Evolutionary conservation across 2,888 invertebrate species (phyloP), one percentile per base, ranked within the genome.

Genomic region (Sceliomorpha sp.): DNA sequence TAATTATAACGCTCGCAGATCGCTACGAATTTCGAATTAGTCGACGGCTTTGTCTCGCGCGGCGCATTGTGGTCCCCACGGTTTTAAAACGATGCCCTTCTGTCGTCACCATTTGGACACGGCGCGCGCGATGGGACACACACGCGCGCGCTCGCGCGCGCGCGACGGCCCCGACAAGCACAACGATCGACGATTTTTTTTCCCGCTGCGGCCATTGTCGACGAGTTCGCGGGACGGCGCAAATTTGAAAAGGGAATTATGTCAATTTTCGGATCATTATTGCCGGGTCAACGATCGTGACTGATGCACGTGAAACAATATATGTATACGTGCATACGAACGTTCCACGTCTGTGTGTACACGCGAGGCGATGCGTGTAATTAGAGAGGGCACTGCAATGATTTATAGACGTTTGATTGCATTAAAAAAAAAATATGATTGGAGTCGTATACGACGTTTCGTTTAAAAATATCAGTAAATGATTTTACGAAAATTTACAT

Each of bases 1-100:
- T 64, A 64, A 58, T 80, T 79, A 78, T 53, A 73, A 73, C 74
- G 70, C 59, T 58, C 60, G 69, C 64, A 72, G 62, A 77, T 73
- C 70, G 76, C 70, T 70, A 74, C 76, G 78, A 78, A 80, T 80
- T 80, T 80, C 76, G 74, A 79, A 80, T 79, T 77, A 80, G 68
- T 72, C 74, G 73, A 50, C 66, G 72, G 77, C 79, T 76, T 80
- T 80, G 80, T 80, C 77, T 70, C 59, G 17, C 44, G 48, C 62
- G 73, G 74, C 71, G 75, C 73, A 80, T 80, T 80, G 79, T 80
- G 67, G 56, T n/a, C 40, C 29, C 70, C 63, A 75, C 67, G 68
- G 73, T 75, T 77, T 79, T 73, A 79, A 79, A 80, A 78, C 73
- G 70, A 70, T 72, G 73, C 75, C 70, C 66, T 70, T 67, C 60